Base-by-base conservation (phyloP, 2,113 vertebrate species). In the Prunella fulvescens region DNA sequence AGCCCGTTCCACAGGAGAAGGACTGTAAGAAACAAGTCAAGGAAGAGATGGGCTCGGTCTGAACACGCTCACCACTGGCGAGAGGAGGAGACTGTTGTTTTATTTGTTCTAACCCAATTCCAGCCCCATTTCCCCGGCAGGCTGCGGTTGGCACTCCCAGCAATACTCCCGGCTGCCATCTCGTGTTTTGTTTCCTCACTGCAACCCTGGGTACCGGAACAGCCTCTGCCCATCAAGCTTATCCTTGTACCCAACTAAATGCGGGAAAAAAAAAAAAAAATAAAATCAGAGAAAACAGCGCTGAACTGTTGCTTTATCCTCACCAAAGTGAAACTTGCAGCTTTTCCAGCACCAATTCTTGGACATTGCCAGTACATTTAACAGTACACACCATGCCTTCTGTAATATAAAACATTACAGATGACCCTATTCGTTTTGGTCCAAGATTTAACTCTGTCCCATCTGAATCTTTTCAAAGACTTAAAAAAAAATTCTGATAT, bases 91-190 rank as follows among this genome's bases (percentile, higher is more conserved):
- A 24, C 2, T 29, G 19, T 4, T 44, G 40, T 31, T 88, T 60
- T 42, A 14, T 18, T 60, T 31, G 8, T 56, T 66, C 45, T 44
- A 88, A 78, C 39, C 25, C 64, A 44, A 3, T 40, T 50, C 67
- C 90, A 81, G 0, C 19, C n/a, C 72, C 69, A 17, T 53, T 44
- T 56, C 60, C 62, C 31, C 50, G 7, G 37, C 54, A 7, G 78
- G 51, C 77, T 56, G 11, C 3, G 58, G 3, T 0, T 11, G 44
- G 19, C 58, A 1, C n/a, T 69, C 65, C 15, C 81, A 31, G 81
- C 4, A 10, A 33, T 81, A 81, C 96, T 88, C 88, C 95, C 14
- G 56, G 61, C 12, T 93, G 95, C 95, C 95, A 96, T 92, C 96
- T 96, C 87, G 47, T 92, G 96, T 19, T 93, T 22, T 8, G 3